Evolutionary conservation across 2,888 invertebrate genomes (phyloP).

Genomic region (Drosophila aldrichi): DNA sequence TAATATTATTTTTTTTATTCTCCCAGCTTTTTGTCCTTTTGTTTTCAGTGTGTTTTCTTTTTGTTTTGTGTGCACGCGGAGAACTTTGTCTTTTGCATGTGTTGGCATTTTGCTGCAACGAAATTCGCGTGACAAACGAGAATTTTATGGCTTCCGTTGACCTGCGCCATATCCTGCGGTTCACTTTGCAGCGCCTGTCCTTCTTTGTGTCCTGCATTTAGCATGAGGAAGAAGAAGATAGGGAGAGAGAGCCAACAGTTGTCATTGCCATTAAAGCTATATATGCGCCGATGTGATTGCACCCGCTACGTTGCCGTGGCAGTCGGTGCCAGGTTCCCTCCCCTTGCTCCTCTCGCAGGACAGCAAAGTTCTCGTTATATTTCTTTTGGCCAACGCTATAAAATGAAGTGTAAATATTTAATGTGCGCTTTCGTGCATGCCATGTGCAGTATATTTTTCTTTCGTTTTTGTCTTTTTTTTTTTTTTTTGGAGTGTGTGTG

Average conservation of each 20-base stretch:
- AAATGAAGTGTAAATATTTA: conserved; percentile 86
- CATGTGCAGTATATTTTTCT: conserved; percentile 48
- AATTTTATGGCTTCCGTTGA: conserved; percentile 86
- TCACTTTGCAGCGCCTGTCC: conserved; percentile 61
- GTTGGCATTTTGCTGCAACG: conserved; percentile 73
- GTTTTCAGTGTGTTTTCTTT: conserved; percentile 20
- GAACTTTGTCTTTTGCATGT: conserved; percentile 82
- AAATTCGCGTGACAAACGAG: conserved; percentile 85
- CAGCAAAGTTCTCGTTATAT: conserved; percentile 27
- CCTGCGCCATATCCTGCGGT: conserved; percentile 84
- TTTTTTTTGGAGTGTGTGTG: neutral
- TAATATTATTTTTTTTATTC: conserved; percentile 69
- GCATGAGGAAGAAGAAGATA: conserved; percentile 11
- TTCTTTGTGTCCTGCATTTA: conserved; percentile 45
- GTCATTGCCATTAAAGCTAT: conserved; percentile 79
- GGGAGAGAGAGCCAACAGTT: conserved; percentile 61
- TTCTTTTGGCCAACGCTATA: conserved; percentile 67
- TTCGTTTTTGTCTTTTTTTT: neutral
- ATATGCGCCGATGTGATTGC: conserved; percentile 84
- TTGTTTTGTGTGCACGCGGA: conserved; percentile 25
- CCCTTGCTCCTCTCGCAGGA: neutral
- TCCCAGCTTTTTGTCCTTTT: conserved; percentile 43
- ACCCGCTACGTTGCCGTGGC: conserved; percentile 56
- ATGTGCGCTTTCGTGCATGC: conserved; percentile 83
- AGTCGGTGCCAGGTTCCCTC: conserved; percentile 14